Evolutionary conservation across 2,797 vertebrate genomes (phyloP).

Genomic region (Anolis apletophallus): DNA sequence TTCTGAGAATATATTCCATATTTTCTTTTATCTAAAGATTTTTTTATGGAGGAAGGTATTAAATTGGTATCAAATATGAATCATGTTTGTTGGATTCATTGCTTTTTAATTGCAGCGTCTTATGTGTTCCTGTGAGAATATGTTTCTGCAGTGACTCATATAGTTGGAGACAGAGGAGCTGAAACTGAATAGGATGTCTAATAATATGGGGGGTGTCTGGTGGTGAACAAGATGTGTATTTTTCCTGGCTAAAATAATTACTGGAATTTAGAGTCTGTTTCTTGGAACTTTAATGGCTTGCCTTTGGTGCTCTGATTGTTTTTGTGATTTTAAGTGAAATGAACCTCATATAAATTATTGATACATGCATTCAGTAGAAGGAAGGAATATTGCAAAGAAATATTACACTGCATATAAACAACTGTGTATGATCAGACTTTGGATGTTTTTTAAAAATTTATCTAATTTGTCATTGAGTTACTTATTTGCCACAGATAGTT

Average conservation of each 20-base stretch:
- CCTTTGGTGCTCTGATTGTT: not conserved
- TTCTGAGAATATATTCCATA: not conserved
- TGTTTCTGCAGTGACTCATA: not conserved
- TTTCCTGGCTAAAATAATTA: not conserved
- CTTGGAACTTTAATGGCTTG: not conserved
- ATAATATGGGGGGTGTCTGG: not conserved
- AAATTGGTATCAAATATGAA: not conserved
- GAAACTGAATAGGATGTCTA: constrained; percentile 8
- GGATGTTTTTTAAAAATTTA: not conserved
- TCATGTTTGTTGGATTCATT: not conserved
- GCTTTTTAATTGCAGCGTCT: not conserved
- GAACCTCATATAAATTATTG: not conserved
- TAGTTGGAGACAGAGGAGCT: not conserved
- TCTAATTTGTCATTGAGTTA: not conserved
- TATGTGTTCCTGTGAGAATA: not conserved
- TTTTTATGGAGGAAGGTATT: not conserved
- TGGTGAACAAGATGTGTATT: not conserved
- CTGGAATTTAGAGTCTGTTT: not conserved
- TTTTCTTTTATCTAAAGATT: not conserved
- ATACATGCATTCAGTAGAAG: not conserved
- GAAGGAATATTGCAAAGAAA: not conserved
- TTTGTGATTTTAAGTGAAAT: not conserved
- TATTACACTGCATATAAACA: not conserved
- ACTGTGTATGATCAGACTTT: not conserved
- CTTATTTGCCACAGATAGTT: not conserved